Evolutionary conservation across 2,888 invertebrate genomes (phyloP), one percentile per base, ranked within the genome.

Genomic region (Eupithecia abbreviata): DNA sequence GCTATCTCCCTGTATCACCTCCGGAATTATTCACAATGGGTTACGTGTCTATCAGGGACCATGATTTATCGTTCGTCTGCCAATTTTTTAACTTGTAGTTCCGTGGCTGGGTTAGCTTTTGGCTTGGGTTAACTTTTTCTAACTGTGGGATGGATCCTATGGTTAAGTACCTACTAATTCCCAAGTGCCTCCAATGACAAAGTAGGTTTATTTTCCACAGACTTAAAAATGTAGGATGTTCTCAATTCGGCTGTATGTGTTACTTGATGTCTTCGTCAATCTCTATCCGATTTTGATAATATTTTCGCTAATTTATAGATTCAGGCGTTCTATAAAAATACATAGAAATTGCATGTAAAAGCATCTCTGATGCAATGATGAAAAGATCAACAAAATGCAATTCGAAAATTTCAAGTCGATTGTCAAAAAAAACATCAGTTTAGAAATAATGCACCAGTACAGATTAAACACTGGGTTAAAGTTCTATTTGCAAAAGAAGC

Each of bases 1-100:
- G 88, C 86, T 91, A 90, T 90, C 89, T 88, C 81, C 81, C 84
- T 83, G 83, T 83, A 84, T 87, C 85, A 85, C 85, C 87, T 87
- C 77, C 76, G 78, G 84, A 88, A 91, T 89, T 89, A 90, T 91
- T 90, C 87, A 88, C 85, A 86, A 84, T 79, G 84, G 84, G 86
- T 88, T 88, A 85, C 84, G 84, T 86, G 82, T 82, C 80, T n/a
- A 75, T 72, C 70, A n/a, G 15, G 13, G 15, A 42, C 68, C 45
- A 42, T 62, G 68, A 75, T 72, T 69, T 69, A 69, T 58, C 18
- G 55, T 58, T 58, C 55, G 55, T 18, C 55, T 58, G 55, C 9
- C 3, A 58, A 58, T n/a, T 55, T 55, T 55, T n/a, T 55, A 55
- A 7, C 55, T 58, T 18, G 9, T n/a, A n/a, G 6, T 58, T 58